Conservation (phyloP, 64 coral and sea anemone species). For the Acropora tenuis region DNA sequence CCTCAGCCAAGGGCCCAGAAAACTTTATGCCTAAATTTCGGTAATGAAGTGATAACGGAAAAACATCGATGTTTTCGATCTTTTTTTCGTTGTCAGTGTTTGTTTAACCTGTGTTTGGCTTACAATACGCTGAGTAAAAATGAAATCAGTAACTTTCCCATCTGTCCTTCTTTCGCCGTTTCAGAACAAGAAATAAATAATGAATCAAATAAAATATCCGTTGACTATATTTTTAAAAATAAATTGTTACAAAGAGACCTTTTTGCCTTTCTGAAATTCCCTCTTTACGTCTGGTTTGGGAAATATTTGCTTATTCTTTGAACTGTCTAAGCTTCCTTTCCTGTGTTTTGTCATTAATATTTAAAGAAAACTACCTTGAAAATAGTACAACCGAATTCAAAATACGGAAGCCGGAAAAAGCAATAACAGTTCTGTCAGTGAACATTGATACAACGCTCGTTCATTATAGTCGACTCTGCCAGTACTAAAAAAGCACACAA, state of each 20-base stretch:
- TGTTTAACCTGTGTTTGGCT: too few relatives aligned
- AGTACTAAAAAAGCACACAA: background rate
- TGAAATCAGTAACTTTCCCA: too few relatives aligned
- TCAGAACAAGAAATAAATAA: background rate
- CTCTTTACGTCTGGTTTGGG: background rate
- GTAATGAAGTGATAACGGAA: too few relatives aligned
- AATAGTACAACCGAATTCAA: background rate
- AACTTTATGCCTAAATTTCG: too few relatives aligned
- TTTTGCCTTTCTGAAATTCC: background rate
- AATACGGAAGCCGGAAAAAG: background rate
- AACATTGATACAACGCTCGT: too few relatives aligned
- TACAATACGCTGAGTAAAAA: too few relatives aligned
- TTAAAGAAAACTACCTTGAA: background rate
- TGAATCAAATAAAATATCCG: too few relatives aligned
- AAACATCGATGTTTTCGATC: too few relatives aligned
- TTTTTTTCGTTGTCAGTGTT: too few relatives aligned
- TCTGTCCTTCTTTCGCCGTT: background rate
- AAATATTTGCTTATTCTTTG: background rate
- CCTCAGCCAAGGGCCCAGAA: too few relatives aligned
- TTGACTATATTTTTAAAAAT: background rate
- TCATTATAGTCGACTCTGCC: background rate
- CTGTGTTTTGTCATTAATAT: slow-evolving; percentile 23
- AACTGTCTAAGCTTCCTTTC: slow-evolving; percentile 7
- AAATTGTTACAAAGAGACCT: background rate
- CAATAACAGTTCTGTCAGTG: background rate